Base-by-base conservation (phyloP, 2,888 invertebrate species). In the Miltochrista miniata region DNA sequence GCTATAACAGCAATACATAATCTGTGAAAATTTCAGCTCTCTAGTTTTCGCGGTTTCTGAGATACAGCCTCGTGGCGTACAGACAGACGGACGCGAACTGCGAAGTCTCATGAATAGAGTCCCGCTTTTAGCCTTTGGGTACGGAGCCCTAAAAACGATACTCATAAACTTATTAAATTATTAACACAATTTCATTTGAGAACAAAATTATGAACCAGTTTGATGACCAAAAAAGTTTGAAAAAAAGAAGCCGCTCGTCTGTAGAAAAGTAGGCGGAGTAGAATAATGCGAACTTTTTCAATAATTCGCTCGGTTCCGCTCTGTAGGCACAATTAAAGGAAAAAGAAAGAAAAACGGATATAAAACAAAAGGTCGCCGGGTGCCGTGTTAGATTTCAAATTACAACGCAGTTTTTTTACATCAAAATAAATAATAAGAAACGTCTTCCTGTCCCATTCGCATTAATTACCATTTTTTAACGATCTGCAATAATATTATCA, bases 221-320 rank as follows among this genome's bases (percentile, higher is more conserved):
- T n/a, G n/a, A n/a, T n/a, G n/a, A n/a, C n/a, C n/a, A n/a, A n/a
- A n/a, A n/a, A n/a, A n/a, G n/a, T n/a, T n/a, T n/a, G n/a, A n/a
- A n/a, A n/a, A n/a, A n/a, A n/a, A n/a, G n/a, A n/a, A n/a, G n/a
- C 60, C 68, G 71, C 72, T 35, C 60, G 80, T 75, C 51, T 78
- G 60, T 40, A 36, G 13, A 35, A 33, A 38, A 52, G n/a, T 56
- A 52, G 64, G 45, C 56, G 50, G 54, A 60, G 54, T 50, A 69
- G 65, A 72, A 71, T 72, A 74, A 76, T 66, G 68, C 68, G 49
- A 81, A 83, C 79, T 83, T 83, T 85, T 84, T 84, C 85, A 84
- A 85, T 85, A 83, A 83, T 82, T 80, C 74, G 75, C 72, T 62
- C 59, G 66, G 72, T 71, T 74, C 77, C 78, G 76, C 73, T 75